phyloP scores from a whole-genome alignment of 1,140 invertebrate species.

The Carposina sasakii region DNA sequence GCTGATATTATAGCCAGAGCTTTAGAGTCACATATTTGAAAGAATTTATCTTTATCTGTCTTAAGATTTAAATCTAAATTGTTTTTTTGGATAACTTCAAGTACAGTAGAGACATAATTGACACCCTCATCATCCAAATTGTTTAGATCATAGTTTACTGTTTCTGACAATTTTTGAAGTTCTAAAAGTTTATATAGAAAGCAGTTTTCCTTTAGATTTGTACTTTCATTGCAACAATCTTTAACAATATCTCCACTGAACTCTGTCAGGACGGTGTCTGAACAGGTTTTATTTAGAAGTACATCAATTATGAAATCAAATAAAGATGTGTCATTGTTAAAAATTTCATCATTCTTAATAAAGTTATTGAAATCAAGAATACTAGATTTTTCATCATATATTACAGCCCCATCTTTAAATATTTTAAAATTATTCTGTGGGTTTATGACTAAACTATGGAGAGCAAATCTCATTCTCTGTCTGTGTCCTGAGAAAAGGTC shows the following conservation, averaged over 20 bases:
- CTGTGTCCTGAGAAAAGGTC: slow-evolving; percentile 80
- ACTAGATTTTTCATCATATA: slow-evolving; percentile 71
- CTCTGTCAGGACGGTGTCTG: slow-evolving; percentile 17
- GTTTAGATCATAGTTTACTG: slow-evolving; percentile 13
- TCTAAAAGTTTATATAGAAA: slow-evolving; percentile 49
- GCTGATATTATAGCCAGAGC: slow-evolving; percentile 54
- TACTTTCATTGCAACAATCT: slow-evolving; percentile 8
- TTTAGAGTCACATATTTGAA: slow-evolving; percentile 23
- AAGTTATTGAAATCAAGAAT: slow-evolving; percentile 30
- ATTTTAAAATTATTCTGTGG: slow-evolving; percentile 85
- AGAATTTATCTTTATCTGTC: slow-evolving; percentile 32
- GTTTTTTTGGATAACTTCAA: slow-evolving; percentile 27
- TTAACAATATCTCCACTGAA: slow-evolving; percentile 8
- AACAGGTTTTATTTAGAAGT: slow-evolving; percentile 29
- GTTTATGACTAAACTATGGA: slow-evolving; percentile 74
- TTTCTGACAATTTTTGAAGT: slow-evolving; percentile 50
- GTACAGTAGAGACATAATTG: slow-evolving; percentile 36
- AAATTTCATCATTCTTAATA: slow-evolving; percentile 26
- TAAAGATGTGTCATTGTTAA: slow-evolving; percentile 43
- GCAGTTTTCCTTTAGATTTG: slow-evolving; percentile 25
- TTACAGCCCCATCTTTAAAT: slow-evolving; percentile 75
- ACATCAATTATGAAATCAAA: slow-evolving; percentile 47
- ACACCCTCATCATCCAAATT: slow-evolving; percentile 11
- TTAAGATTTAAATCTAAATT: slow-evolving; percentile 31
- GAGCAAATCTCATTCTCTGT: slow-evolving; percentile 75